These are phyloP conservation scores for Engraulis encrasicolus DNA, from an alignment of 2,113 vertebrate species.

Conservation along the genomic window DNA sequence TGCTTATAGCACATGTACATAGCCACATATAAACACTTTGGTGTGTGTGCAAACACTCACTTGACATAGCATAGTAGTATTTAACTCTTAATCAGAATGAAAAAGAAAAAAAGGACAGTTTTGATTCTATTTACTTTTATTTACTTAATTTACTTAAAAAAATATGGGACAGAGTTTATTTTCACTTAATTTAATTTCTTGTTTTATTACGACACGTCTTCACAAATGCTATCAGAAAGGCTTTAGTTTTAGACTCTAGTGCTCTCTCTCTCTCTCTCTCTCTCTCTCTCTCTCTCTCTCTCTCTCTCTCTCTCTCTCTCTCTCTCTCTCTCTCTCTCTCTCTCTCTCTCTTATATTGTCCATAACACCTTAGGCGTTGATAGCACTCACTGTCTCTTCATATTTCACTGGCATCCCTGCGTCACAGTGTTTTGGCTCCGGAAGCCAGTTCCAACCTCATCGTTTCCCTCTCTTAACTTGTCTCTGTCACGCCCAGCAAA, in stretches of 20 bases:
- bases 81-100: background rate
- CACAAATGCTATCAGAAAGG: background rate
- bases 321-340: background rate
- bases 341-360: background rate
- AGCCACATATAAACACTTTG: constrained; percentile 35
- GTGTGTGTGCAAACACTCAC: background rate
- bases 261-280: background rate
- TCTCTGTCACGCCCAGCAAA: background rate
- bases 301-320: background rate
- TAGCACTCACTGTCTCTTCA: background rate
- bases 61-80: constrained; percentile 1
- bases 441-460: background rate
- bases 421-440: background rate
- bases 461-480: background rate
- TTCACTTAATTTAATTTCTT: background rate
- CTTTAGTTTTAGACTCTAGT: background rate
- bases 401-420: background rate
- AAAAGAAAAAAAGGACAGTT: background rate
- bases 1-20: constrained; percentile 53
- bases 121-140: background rate
- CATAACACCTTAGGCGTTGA: background rate
- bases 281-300: background rate
- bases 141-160: background rate
- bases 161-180: background rate
- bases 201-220: background rate